phyloP scores from a whole-genome alignment of 2,888 invertebrate species.

The Celastrina argiolus region DNA sequence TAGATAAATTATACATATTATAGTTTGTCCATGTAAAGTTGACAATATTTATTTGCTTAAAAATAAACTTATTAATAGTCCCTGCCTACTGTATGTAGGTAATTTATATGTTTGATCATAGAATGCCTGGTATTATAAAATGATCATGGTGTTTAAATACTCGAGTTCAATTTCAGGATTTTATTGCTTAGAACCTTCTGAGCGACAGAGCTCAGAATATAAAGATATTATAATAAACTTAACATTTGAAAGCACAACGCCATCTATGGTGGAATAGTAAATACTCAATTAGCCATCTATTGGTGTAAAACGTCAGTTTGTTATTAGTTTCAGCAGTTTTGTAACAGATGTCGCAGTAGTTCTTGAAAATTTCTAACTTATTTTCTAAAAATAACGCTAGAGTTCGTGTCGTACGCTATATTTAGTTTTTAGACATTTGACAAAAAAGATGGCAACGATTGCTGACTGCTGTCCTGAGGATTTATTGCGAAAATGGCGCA shows the following conservation, averaged over 20 bases:
- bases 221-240: too few relatives aligned
- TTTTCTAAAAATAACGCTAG: slow-evolving; percentile 77
- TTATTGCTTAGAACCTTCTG: too few relatives aligned
- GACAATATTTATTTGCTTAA: too few relatives aligned
- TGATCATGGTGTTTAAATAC: too few relatives aligned
- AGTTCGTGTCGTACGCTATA: slow-evolving; percentile 76
- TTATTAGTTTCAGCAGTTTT: neutral
- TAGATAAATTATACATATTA: too few relatives aligned
- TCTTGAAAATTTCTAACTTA: slow-evolving; percentile 38
- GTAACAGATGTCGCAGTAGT: slow-evolving; percentile 51
- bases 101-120: too few relatives aligned
- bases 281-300: slow-evolving; percentile 2
- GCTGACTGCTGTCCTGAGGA: slow-evolving; percentile 73
- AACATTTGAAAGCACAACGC: neutral
- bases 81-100: too few relatives aligned
- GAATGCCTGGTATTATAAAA: too few relatives aligned
- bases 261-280: neutral
- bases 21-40: too few relatives aligned
- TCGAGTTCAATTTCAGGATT: too few relatives aligned
- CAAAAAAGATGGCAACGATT: slow-evolving; percentile 78
- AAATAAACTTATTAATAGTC: too few relatives aligned
- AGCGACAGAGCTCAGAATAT: too few relatives aligned
- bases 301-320: neutral
- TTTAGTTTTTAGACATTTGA: slow-evolving; percentile 77
- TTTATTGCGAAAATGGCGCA: slow-evolving; percentile 75